Percentiles rank a stretch among this genome's conserved stretches.
phyloP scores from a whole-genome alignment of 2,797 vertebrate genomes.

The Melanotaenia pygmaea region DNA sequence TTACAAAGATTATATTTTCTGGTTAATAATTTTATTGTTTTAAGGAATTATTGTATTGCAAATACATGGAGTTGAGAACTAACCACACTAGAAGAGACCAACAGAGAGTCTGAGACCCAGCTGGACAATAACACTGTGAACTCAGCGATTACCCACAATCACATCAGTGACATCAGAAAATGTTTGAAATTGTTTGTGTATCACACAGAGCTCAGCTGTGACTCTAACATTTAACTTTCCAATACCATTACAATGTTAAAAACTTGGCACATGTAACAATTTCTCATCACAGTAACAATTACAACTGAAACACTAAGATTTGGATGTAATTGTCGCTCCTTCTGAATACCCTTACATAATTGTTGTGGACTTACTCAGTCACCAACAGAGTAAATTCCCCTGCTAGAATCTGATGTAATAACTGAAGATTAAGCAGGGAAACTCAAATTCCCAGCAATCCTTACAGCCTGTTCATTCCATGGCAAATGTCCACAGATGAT shows the following conservation, averaged over 20 bases:
- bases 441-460: constrained; percentile 53
- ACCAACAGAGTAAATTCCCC: constrained; percentile 33
- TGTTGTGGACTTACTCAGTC: constrained; percentile 15
- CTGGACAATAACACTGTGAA: constrained; percentile 39
- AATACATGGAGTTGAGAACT: neutral
- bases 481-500: constrained; percentile 32
- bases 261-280: neutral
- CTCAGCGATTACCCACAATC: constrained; percentile 35
- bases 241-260: constrained; percentile 3
- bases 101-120: constrained; percentile 46
- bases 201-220: neutral
- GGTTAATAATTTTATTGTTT: neutral
- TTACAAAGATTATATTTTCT: neutral
- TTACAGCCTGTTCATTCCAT: constrained; percentile 44
- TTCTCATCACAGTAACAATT: constrained; percentile 8
- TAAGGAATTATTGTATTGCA: constrained; percentile 1
- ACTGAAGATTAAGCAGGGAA: constrained; percentile 58
- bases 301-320: neutral
- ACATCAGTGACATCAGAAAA: constrained; percentile 25
- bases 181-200: constrained; percentile 26
- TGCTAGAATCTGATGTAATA: constrained; percentile 47
- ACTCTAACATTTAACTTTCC: constrained; percentile 1
- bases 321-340: constrained; percentile 16
- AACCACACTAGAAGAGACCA: neutral
- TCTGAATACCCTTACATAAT: constrained; percentile 28